Evolutionary conservation across 2,888 invertebrate genomes (phyloP).

Genomic region (Drosophila multiciliata): DNA sequence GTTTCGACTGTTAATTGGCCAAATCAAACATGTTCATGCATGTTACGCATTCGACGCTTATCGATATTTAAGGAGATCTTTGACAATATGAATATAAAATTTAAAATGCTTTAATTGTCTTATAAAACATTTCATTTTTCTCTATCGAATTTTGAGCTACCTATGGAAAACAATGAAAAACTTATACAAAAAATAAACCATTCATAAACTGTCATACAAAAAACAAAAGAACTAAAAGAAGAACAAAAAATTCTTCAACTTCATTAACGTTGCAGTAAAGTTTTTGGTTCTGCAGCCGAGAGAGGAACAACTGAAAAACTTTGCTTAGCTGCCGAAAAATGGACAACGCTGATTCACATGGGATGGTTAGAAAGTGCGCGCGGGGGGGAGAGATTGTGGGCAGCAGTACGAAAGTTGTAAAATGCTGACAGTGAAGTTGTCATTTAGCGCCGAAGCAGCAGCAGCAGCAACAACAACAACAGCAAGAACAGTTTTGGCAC

Average conservation of each 20-base stretch:
- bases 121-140: neutral
- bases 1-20: constrained; percentile 1
- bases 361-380: neutral
- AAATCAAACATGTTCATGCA: neutral
- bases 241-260: constrained; percentile 68
- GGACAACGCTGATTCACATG: constrained; percentile 44
- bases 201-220: constrained; percentile 18
- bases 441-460: constrained; percentile 64
- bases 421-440: constrained; percentile 77
- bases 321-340: constrained; percentile 63
- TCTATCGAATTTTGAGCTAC: constrained; percentile 18
- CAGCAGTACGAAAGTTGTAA: constrained; percentile 60
- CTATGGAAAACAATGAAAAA: constrained; percentile 24
- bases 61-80: neutral
- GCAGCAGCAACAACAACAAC: constrained; percentile 15
- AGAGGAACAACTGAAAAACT: constrained; percentile 55
- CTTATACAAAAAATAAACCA: constrained; percentile 30
- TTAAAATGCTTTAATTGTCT: neutral
- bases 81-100: neutral
- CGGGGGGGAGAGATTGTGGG: neutral
- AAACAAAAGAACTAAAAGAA: constrained; percentile 25
- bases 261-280: constrained; percentile 74
- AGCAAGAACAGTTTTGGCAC: constrained; percentile 36
- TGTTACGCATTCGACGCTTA: neutral
- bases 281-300: constrained; percentile 48